These are phyloP conservation scores for Stramonita haemastoma DNA, from an alignment of 2,888 invertebrate genomes.

Conservation along the genomic window DNA sequence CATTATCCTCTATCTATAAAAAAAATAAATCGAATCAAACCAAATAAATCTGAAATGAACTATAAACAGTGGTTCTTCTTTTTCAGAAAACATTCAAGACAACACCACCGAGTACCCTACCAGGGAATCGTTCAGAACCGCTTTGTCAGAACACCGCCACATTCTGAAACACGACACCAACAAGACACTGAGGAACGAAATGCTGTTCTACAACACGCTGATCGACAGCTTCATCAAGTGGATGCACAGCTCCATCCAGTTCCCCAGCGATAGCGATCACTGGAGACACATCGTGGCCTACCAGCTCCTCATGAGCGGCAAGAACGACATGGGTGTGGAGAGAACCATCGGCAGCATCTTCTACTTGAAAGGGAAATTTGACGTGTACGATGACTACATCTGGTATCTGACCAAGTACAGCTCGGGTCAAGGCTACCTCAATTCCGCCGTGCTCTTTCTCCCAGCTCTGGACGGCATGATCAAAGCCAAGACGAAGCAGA, in stretches of 20 bases:
- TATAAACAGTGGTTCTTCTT: no score
- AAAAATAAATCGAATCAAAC: no score
- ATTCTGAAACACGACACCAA: background rate
- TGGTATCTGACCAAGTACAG: slow-evolving; percentile 65
- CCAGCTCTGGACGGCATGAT: slow-evolving; percentile 58
- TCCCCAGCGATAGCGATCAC: slow-evolving; percentile 46
- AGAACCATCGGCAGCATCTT: slow-evolving; percentile 66
- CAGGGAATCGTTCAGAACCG: slow-evolving; percentile 59
- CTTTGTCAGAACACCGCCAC: slow-evolving; percentile 63
- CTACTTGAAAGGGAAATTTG: slow-evolving; percentile 64
- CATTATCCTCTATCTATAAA: no score
- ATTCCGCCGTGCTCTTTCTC: slow-evolving; percentile 64
- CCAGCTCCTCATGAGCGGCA: slow-evolving; percentile 66
- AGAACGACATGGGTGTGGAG: slow-evolving; percentile 68
- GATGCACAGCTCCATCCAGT: slow-evolving; percentile 75
- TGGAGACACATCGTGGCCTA: slow-evolving; percentile 72
- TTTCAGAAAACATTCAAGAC: no score
- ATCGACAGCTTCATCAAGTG: slow-evolving; percentile 66
- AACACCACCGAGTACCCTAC: slow-evolving; percentile 56
- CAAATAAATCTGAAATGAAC: no score
- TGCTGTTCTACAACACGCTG: slow-evolving; percentile 66
- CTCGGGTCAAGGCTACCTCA: slow-evolving; percentile 64
- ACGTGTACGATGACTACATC: slow-evolving; percentile 60
- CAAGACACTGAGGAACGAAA: slow-evolving; percentile 58
- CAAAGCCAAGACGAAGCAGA: background rate